These are phyloP conservation scores for Sisor rabdophorus DNA, from an alignment of 2,113 vertebrate genomes.

Conservation along the genomic window DNA sequence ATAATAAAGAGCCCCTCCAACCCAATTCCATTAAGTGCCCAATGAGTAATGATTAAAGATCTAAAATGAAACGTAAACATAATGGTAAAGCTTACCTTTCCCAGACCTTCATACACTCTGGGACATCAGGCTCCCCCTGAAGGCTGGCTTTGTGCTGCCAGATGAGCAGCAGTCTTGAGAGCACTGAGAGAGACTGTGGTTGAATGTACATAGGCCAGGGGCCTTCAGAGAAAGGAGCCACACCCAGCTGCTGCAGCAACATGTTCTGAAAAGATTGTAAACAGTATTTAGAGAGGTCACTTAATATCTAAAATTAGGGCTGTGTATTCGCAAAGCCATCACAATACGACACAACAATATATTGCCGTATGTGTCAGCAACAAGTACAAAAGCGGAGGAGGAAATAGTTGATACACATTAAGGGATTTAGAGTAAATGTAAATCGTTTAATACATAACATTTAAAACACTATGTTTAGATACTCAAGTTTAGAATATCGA, in stretches of 20 bases:
- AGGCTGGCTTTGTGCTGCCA: conserved; percentile 92
- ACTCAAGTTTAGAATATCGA: too few relatives aligned
- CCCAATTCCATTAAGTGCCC: neutral
- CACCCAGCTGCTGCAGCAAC: conserved; percentile 90
- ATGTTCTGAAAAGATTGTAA: conserved; percentile 76
- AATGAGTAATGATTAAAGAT: neutral
- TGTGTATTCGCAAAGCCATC: neutral
- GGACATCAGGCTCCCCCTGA: conserved; percentile 90
- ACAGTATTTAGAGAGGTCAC: neutral
- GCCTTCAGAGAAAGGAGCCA: conserved; percentile 91
- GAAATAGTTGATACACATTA: too few relatives aligned
- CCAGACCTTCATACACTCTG: conserved; percentile 95
- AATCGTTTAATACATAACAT: too few relatives aligned
- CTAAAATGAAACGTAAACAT: too few relatives aligned
- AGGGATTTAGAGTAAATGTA: too few relatives aligned
- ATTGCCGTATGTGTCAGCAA: too few relatives aligned
- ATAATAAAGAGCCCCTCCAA: too few relatives aligned
- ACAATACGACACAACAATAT: too few relatives aligned
- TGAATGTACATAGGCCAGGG: conserved; percentile 95
- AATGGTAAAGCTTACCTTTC: conserved; percentile 79
- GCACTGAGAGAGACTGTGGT: conserved; percentile 90
- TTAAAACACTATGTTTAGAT: too few relatives aligned
- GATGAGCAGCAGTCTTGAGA: conserved; percentile 89
- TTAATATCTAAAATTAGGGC: neutral
- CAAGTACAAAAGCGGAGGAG: too few relatives aligned